A percentile compares a stretch with the other conserved stretches of the same genome.
Evolutionary conservation across 2,797 vertebrate species (phyloP).

Genomic region (Eremophila alpestris): DNA sequence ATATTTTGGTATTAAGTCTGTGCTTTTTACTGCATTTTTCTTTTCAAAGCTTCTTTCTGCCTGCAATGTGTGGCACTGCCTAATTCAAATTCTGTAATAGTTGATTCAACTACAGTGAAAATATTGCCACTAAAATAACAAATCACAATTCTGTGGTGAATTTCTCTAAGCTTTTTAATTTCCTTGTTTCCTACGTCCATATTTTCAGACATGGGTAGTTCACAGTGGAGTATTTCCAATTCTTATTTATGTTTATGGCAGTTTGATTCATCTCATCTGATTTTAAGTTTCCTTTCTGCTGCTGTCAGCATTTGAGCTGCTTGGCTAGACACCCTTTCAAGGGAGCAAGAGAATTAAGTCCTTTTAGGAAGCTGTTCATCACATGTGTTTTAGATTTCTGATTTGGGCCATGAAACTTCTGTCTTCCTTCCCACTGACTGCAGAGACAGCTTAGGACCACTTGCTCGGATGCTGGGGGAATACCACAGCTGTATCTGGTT

Average conservation of each 20-base stretch:
- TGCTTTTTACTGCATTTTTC: background rate
- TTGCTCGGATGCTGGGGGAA: background rate
- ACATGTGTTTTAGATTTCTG: background rate
- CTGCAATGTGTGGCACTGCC: background rate
- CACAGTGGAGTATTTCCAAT: background rate
- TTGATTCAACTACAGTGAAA: background rate
- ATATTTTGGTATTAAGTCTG: background rate
- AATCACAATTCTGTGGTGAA: background rate
- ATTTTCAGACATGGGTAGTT: background rate
- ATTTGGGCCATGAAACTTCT: accelerated
- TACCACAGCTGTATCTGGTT: background rate
- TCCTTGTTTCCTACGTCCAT: background rate
- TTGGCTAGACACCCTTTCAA: background rate
- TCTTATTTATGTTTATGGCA: background rate
- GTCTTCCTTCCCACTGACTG: background rate
- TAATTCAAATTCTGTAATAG: background rate
- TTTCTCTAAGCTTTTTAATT: background rate
- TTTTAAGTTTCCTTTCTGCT: background rate
- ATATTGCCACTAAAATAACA: background rate
- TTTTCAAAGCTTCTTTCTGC: background rate
- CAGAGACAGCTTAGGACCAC: background rate
- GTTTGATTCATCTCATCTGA: background rate
- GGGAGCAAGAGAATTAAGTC: background rate
- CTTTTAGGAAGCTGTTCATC: background rate
- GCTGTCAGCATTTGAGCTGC: background rate